Base-by-base conservation (phyloP, 2,113 vertebrate genomes). In the Andinoacara biseriatus region DNA sequence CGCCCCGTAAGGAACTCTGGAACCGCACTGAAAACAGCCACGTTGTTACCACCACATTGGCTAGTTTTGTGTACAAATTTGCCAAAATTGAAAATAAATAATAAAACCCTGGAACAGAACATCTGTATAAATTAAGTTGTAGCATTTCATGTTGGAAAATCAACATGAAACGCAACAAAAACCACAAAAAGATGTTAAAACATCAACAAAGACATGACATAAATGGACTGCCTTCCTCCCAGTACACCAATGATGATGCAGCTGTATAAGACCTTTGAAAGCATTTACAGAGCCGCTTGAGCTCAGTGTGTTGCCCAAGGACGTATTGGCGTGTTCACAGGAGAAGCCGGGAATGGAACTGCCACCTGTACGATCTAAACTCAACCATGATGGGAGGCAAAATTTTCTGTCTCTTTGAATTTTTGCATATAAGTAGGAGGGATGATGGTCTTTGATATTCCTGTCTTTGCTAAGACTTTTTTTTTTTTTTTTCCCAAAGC, bases 241-340 rank as follows among this genome's bases (percentile, higher is more conserved):
- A 72, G 15, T 3, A 52, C 18, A 2, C 43, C 3, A 52, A 18
- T 72, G 15, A 18, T 72, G 46, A 26, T 54, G 26, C 17, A 31
- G 46, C 46, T 72, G 46, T 49, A 72, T 3, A 72, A 72, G 10
- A 31, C 14, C 0, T 72, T 72, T 54, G 10, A 29, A 31, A 31
- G 17, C 26, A 52, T 52, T 72, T 33, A n/a, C 14, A 18, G 46
- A 54, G 67, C 46, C 31, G 54, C 11, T 72, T 9, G 20, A 5
- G 26, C n/a, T 72, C 46, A 14, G 67, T 54, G 18, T 72, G 46
- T 72, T 54, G 43, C 67, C 67, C 54, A 54, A 72, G 46, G 67
- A 54, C 26, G 31, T 20, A 29, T 49, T 54, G 26, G 46, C 67
- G 54, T 3, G 67, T n/a, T 6, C 46, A 54, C 29, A 72, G 20